Conservation (phyloP, 2,888 invertebrate species). For the Trichopria drosophilae region DNA sequence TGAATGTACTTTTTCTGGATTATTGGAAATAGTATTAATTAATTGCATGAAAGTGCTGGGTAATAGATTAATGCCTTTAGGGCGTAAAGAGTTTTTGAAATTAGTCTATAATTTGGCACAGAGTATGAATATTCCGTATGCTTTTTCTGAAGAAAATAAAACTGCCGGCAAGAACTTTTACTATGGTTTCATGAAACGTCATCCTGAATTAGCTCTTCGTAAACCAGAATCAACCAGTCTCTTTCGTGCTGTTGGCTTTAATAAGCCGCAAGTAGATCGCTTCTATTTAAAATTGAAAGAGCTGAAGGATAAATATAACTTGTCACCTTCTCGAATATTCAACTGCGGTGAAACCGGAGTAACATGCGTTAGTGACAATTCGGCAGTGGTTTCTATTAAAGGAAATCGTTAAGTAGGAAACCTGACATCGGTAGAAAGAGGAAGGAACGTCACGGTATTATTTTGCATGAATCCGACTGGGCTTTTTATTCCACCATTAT, state of each 20-base stretch:
- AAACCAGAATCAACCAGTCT: slow-evolving; percentile 10
- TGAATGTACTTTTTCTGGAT: slow-evolving; percentile 4
- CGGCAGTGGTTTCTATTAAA: slow-evolving; percentile 27
- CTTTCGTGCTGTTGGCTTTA: slow-evolving; percentile 28
- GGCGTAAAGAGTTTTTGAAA: slow-evolving; percentile 5
- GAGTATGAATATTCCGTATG: neutral
- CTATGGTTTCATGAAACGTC: slow-evolving; percentile 12
- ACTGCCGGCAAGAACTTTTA: slow-evolving; percentile 14
- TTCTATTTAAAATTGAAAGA: slow-evolving; percentile 18
- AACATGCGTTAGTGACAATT: slow-evolving; percentile 19
- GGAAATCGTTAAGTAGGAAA: slow-evolving; percentile 32
- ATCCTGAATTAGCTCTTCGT: slow-evolving; percentile 7
- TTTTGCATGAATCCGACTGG: slow-evolving; percentile 32
- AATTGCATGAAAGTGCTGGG: slow-evolving; percentile 5
- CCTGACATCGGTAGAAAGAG: slow-evolving; percentile 32
- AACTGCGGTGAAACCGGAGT: slow-evolving; percentile 26
- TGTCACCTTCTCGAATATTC: slow-evolving; percentile 15
- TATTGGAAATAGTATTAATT: neutral
- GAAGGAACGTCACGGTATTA: slow-evolving; percentile 32
- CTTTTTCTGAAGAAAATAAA: slow-evolving; percentile 11
- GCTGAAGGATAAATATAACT: slow-evolving; percentile 13
- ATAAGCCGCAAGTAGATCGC: slow-evolving; percentile 28
- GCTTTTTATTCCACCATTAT: slow-evolving; percentile 28
- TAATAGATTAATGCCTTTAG: slow-evolving; percentile 5
- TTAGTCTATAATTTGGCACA: slow-evolving; percentile 16